phyloP scores from a whole-genome alignment of 1,140 invertebrate genomes.

The Bathynomus jamesi region DNA sequence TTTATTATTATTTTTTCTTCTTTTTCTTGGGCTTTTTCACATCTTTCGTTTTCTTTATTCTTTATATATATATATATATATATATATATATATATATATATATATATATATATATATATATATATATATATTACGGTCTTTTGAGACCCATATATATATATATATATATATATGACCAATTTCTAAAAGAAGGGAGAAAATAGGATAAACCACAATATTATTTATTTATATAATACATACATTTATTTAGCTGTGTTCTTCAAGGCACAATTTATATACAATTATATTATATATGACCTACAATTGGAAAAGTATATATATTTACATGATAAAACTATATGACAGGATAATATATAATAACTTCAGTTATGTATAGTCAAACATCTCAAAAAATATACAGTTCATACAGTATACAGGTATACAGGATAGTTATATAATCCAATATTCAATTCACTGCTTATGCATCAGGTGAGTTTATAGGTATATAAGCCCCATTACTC shows the following conservation, averaged over 20 bases:
- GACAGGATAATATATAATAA: not conserved
- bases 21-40: no score
- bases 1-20: not conserved
- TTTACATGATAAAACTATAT: not conserved
- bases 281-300: not conserved
- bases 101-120: not conserved
- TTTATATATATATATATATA: not conserved
- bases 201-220: not conserved
- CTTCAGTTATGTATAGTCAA: not conserved
- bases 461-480: not conserved
- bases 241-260: not conserved
- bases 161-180: not conserved
- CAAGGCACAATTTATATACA: conserved; percentile 1
- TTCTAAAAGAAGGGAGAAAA: not conserved
- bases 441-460: not conserved
- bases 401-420: not conserved
- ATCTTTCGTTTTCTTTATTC: not conserved
- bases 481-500: not conserved
- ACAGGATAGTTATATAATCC: not conserved
- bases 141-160: not conserved
- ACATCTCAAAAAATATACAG: not conserved
- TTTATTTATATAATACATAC: conserved; percentile 1
- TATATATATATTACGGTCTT: no score
- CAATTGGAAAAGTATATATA: not conserved
- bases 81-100: not conserved